Evolutionary conservation across 2,113 vertebrate species (phyloP).

Genomic region (Ovis aries): DNA sequence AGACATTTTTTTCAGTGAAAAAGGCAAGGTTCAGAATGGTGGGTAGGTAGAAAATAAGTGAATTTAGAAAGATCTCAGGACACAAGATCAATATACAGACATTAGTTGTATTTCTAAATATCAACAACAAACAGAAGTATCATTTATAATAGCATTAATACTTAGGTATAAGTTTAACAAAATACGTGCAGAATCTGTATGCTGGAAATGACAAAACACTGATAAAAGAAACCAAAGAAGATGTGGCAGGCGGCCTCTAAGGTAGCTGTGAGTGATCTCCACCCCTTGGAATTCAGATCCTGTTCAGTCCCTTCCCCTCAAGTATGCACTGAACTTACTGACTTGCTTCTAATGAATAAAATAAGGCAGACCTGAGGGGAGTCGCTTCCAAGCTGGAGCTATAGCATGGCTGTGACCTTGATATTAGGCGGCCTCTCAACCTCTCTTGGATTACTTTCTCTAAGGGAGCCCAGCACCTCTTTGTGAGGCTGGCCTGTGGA

Average conservation of each 20-base stretch:
- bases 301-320: neutral
- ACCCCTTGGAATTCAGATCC: neutral
- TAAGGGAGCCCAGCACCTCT: neutral
- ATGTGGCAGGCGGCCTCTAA: neutral
- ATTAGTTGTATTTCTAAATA: neutral
- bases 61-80: neutral
- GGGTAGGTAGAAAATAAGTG: neutral
- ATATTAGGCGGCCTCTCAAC: neutral
- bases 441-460: neutral
- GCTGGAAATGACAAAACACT: neutral
- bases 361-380: neutral
- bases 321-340: neutral
- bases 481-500: neutral
- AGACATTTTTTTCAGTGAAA: neutral
- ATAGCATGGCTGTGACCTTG: neutral
- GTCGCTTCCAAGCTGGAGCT: neutral
- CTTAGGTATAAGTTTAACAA: neutral
- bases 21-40: slow-evolving; percentile 21
- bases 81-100: neutral
- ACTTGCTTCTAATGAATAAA: neutral
- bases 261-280: neutral
- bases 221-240: neutral
- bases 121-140: neutral
- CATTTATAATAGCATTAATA: neutral
- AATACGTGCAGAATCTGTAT: neutral